Evolutionary conservation across 2,797 vertebrate species (phyloP), one percentile per base, ranked within the genome.

Genomic region (Menidia menidia): DNA sequence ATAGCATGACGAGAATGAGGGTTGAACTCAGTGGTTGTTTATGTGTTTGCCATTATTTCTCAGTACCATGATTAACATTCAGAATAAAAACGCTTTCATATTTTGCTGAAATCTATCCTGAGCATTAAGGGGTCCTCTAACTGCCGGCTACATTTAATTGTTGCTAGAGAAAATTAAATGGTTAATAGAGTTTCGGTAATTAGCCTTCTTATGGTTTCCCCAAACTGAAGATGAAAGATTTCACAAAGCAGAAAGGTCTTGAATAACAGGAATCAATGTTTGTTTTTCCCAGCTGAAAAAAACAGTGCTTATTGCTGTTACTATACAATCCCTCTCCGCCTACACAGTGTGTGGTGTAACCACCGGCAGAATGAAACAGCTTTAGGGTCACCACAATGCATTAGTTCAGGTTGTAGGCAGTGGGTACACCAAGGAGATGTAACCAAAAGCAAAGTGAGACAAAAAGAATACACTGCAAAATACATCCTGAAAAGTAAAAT

Each of bases 1-100:
- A 82, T 55, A 62, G 80, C 68, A 78, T 61, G 81, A 53, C 32
- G 30, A 32, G 51, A 1, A 53, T 15, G 65, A 47, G 31, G 31
- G 57, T 75, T 75, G 75, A 86, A 72, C 71, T 71, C 13, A 30
- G 52, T 51, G 19, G 11, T 30, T 19, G 4, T 52, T 12, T 31
- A 19, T 51, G 5, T 52, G 4, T 19, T 11, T 25, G 48, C 18
- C 48, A 50, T 50, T 4, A 50, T 50, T n/a, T 51, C 48, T 51
- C 25, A 25, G 25, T 25, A 25, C 25, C 25, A 25, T 25, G 25
- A 25, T 25, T 25, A 25, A 25, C 25, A 25, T 25, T 25, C 25
- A 25, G 25, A 25, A 25, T 25, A 25, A 25, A 25, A 25, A 6
- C 10, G 35, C 35, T 39, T 39, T 39, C 2, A 10, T 39, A 39